Base-by-base conservation (phyloP, 1,140 invertebrate genomes). In the Zaprionus davidi region DNA sequence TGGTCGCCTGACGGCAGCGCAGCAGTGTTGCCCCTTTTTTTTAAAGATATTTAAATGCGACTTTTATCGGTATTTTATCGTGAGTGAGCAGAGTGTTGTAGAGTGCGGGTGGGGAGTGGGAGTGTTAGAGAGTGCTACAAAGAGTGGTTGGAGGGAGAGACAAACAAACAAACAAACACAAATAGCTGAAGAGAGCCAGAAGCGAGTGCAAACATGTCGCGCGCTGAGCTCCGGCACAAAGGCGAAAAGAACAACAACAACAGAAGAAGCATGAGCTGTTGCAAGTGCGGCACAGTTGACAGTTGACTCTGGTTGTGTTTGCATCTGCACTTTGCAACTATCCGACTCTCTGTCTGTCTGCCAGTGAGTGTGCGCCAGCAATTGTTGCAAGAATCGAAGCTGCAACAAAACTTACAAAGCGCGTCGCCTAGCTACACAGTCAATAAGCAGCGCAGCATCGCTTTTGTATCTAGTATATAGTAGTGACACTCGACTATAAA, bases 31-130 rank as follows among this genome's bases (percentile, higher is more conserved):
- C 62, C 71, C 78, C 56, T 60, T 46, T 31, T 11, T 55, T 59
- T 38, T 67, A 44, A 67, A 67, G 36, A 63, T 58, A 65, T 76
- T 79, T 83, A 53, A 69, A 66, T 68, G 55, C 34, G 51, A 60
- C 55, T 84, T 81, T 68, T 71, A 57, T 76, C 69, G 57, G 51
- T 68, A 62, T 77, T 84, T 81, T 85, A 81, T 85, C 67, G 78
- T 58, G 70, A 75, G 67, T 59, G 49, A 74, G 28, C 5, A 55
- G 51, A n/a, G 49, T 20, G 41, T 41, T 13, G 41, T n/a, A 44
- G 41, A 44, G 5, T 44, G 41, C 38, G 13, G n/a, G 38, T n/a
- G n/a, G 41, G n/a, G 41, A 46, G n/a, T 7, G 5, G 2, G 15
- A 46, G 41, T 9, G 31, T 34, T 34, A 9, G n/a, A 5, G 5